Evolutionary conservation across 1,140 invertebrate species (phyloP), one percentile per base, ranked within the genome.

Genomic region (Drosophila malerkotliana): DNA sequence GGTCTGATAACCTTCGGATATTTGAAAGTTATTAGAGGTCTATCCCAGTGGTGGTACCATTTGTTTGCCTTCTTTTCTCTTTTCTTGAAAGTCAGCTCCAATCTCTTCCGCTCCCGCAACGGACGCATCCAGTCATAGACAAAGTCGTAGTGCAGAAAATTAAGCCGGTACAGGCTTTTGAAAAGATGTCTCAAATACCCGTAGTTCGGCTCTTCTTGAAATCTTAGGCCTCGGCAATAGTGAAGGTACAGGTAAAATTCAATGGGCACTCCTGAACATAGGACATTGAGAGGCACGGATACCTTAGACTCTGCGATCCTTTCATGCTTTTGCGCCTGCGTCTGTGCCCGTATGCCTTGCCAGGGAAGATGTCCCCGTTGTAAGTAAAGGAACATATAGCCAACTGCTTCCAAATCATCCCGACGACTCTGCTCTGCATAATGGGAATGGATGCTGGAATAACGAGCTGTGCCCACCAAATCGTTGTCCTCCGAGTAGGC

Each of bases 231-330:
- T 80, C 97, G 95, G 90, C 97, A 98, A 92, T 98, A 98, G 91
- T 98, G 98, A 81, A 99, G 94, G 92, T 98, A 98, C 96, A 98
- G 97, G 14, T 96, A 94, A 92, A 99, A 99, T 92, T 98, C 98
- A 61, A 97, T 96, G 72, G 97, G 97, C 91, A 96, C 96, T 49
- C 96, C 96, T 94, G 97, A 97, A 93, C 97, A 98, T 48, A 98
- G 93, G 57, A 95, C 94, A 93, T 97, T 96, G 45, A 98, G 95
- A 18, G 97, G 95, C 10, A 97, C 96, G 4, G 96, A 96, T 95
- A 97, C 97, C 93, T 98, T 98, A 92, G 97, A 97, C 92, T 98
- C 97, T 92, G 96, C 97, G 77, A 98, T 98, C 92, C 97, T 97
- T 91, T 98, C 97, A 92, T 98, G 98, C 89, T 98, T 98, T 87